Base-by-base conservation (phyloP, 2,113 vertebrate genomes). In the Oceanites oceanicus region DNA sequence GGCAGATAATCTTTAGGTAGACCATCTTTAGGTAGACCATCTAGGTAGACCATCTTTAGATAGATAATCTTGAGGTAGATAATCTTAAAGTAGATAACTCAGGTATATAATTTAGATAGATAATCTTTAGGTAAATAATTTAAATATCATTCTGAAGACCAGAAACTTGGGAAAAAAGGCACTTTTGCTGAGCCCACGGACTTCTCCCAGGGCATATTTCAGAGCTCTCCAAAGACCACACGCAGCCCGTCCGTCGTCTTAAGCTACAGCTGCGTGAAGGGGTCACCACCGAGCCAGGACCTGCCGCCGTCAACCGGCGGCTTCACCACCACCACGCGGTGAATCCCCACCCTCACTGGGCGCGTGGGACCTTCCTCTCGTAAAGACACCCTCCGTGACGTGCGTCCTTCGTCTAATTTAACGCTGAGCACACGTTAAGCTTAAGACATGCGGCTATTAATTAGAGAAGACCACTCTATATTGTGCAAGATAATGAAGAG, bases 161-260 rank as follows among this genome's bases (percentile, higher is more conserved):
- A 56, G 38, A 59, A 67, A 45, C 16, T 25, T 7, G 38, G 19
- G 11, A 3, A 15, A 66, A 38, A 66, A 44, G 18, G 4, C 18
- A 3, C 49, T 38, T 58, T 27, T 40, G 27, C 53, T 30, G 25
- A 53, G n/a, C 42, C 16, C 11, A 5, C 3, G 1, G n/a, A 9
- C 13, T 11, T 44, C 45, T 58, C 44, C n/a, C 50, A 9, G 42
- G 66, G 34, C 11, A 0, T 5, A 13, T 23, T 17, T 9, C 26
- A 15, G 47, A 61, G 38, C 25, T 30, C 25, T 17, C 36, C 44
- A 9, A 42, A 49, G 52, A 34, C 23, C 17, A 11, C 56, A 16
- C 0, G 8, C 36, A 30, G 62, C 44, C 30, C 12, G 0, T 7
- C 32, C 4, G 1, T 3, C 23, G 2, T 26, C 27, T 27, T 26